A percentile compares a stretch with the other conserved stretches of the same genome.
phyloP scores from a whole-genome alignment of 2,888 invertebrate genomes.

The Hirtodrosophila histrioides region DNA sequence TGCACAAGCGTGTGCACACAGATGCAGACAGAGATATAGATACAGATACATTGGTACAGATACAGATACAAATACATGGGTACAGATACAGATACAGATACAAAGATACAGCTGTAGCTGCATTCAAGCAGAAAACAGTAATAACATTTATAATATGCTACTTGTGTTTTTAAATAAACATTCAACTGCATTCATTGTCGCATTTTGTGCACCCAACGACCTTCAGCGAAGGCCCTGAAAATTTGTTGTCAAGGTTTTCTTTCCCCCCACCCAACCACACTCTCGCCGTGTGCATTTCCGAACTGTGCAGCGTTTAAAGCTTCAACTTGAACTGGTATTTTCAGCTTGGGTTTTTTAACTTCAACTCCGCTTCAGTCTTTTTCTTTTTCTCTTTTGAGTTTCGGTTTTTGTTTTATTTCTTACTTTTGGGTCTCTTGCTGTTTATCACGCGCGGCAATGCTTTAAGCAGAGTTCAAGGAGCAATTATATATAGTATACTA shows the following conservation, averaged over 20 bases:
- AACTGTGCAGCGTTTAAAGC: slow-evolving; percentile 58
- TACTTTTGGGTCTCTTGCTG: not conserved
- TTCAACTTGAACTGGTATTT: slow-evolving; percentile 75
- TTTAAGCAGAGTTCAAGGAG: slow-evolving; percentile 65
- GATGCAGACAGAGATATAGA: not conserved
- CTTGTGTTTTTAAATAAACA: slow-evolving; percentile 43
- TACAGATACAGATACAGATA: not conserved
- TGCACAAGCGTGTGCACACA: slow-evolving; percentile 38
- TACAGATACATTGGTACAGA: slow-evolving; percentile 7
- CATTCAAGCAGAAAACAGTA: slow-evolving; percentile 6
- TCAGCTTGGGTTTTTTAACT: slow-evolving; percentile 52
- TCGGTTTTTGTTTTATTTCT: slow-evolving; percentile 6
- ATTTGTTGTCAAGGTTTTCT: slow-evolving; percentile 73
- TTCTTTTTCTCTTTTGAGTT: slow-evolving; percentile 35
- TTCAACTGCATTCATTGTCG: slow-evolving; percentile 67
- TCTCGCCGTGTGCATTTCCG: slow-evolving; percentile 65
- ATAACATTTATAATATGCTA: slow-evolving; percentile 44
- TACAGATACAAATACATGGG: slow-evolving; percentile 30
- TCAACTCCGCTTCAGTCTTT: slow-evolving; percentile 17
- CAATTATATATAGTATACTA: slow-evolving; percentile 16
- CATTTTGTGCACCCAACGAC: slow-evolving; percentile 66
- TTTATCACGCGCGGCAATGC: slow-evolving; percentile 47
- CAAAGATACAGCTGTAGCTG: slow-evolving; percentile 6
- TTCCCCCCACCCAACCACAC: slow-evolving; percentile 18
- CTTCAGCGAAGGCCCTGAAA: slow-evolving; percentile 70